Evolutionary conservation across 2,888 invertebrate species (phyloP), one percentile per base, ranked within the genome.

Genomic region (Sussaba pulchella): DNA sequence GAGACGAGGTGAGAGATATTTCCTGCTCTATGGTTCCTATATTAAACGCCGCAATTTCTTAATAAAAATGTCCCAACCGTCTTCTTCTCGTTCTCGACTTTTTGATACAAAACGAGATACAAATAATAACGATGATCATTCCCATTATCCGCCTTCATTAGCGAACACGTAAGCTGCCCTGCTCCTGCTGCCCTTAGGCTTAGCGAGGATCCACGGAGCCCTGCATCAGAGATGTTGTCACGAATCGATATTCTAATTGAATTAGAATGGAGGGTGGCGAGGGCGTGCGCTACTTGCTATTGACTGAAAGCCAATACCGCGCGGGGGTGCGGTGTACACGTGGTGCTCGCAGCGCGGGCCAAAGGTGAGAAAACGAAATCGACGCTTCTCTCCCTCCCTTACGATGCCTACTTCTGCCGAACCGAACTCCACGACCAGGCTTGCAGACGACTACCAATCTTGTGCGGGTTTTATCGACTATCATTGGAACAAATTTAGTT

Each of bases 171-270:
- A 26, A 3, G 26, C 52, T 24, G 41, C 31, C 26, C 3, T 4
- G 17, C 57, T 57, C 36, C 57, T 54, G n/a, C 54, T 9, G 31
- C 12, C 31, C 36, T 1, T 10, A 52, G 14, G 59, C n/a, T n/a
- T n/a, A 66, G 66, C 74, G 12, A 64, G 31, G 41, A 69, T 78
- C 54, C 63, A 69, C 31, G 69, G 57, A 36, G 45, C 64, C n/a
- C 63, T 59, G 31, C 36, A 47, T 21, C 63, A 17, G 54, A 64
- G 43, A 75, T 69, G 67, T 70, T 47, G 63, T 83, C 61, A 70
- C 71, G 66, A 78, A 85, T 88, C 87, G 82, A 88, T 87, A 82
- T 84, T 83, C 82, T 86, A 88, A 86, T 85, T 83, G 72, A 87
- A 87, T 88, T 87, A 87, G 83, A 83, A 86, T 83, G 73, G 84